Conservation (phyloP, 2,888 invertebrate species). For the Pheosia gnoma region DNA sequence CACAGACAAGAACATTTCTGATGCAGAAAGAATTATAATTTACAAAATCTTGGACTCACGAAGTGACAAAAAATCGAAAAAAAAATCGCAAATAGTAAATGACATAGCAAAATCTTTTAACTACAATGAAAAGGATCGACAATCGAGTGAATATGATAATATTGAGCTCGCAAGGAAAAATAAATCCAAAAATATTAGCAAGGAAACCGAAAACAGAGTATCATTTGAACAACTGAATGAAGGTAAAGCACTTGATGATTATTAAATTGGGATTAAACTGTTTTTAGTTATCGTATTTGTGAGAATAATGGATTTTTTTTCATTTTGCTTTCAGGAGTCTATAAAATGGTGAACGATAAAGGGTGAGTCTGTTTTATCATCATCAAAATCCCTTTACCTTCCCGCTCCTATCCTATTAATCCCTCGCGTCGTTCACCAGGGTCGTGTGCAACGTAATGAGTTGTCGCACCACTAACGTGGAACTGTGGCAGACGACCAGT, state of each 20-base stretch:
- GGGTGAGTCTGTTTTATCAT: conserved; percentile 54
- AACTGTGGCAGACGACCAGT: conserved; percentile 60
- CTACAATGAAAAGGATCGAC: conserved; percentile 35
- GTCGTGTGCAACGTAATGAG: conserved; percentile 62
- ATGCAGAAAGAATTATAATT: conserved; percentile 72
- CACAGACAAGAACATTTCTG: conserved; percentile 49
- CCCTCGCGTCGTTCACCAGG: conserved; percentile 48
- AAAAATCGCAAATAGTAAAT: conserved; percentile 45
- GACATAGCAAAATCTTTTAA: conserved; percentile 53
- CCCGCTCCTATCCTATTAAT: conserved; percentile 20
- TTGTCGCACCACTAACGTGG: conserved; percentile 66
- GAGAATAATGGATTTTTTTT: background rate
- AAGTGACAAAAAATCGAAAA: conserved; percentile 47
- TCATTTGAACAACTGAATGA: conserved; percentile 58
- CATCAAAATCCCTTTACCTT: conserved; percentile 5
- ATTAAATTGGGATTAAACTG: background rate
- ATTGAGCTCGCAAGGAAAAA: conserved; percentile 7
- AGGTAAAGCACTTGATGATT: conserved; percentile 41
- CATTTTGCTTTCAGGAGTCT: conserved; percentile 58
- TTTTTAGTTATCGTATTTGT: too few species aligned
- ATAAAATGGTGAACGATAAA: conserved; percentile 60
- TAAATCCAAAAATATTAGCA: conserved; percentile 11
- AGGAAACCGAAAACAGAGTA: conserved; percentile 35
- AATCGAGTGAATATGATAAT: conserved; percentile 11
- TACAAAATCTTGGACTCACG: conserved; percentile 71